Evolutionary conservation across 2,797 vertebrate species (phyloP), one percentile per base, ranked within the genome.

Genomic region (Pitangus sulphuratus): DNA sequence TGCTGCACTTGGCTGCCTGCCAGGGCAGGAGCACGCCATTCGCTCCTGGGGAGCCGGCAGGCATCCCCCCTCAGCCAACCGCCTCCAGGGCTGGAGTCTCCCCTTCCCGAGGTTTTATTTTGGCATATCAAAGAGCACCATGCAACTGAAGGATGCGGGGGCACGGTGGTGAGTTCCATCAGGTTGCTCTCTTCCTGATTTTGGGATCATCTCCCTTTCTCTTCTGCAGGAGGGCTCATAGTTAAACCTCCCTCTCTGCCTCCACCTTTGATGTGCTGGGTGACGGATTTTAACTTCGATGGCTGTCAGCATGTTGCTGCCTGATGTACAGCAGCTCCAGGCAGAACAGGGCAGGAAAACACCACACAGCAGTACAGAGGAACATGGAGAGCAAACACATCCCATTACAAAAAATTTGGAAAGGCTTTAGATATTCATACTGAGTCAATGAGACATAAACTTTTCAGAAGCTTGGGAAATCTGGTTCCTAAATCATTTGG

Each of bases 1-100:
- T 84, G 95, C 90, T 5, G 37, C 2, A 3, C 74, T 95, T 97
- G 96, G 94, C 92, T 0, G 28, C 72, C 58, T 92, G 93, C 93
- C 96, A 92, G 93, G 74, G 45, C 78, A 60, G 33, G 83, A 64
- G 66, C 66, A 56, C 4, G 2, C 54, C 57, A 26, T 37, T 86
- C 74, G 56, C n/a, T 62, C 26, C 76, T 10, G 0, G 62, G n/a
- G 17, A 84, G 16, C 13, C 1, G n/a, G 51, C 14, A 3, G 72
- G 76, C 72, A 85, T 88, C 88, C 42, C 87, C 42, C 37, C 44
- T 37, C 48, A 35, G 69, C 65, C 1, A 3, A 33, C 87, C 1
- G 12, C 45, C 40, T 28, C 40, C 35, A 2, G 15, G 61, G 39
- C 65, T 7, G 4, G 68, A 40, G 16, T 15, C 62, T 78, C 51